Evolutionary conservation across 2,113 vertebrate genomes (phyloP).

Genomic region (Albula glossodonta): DNA sequence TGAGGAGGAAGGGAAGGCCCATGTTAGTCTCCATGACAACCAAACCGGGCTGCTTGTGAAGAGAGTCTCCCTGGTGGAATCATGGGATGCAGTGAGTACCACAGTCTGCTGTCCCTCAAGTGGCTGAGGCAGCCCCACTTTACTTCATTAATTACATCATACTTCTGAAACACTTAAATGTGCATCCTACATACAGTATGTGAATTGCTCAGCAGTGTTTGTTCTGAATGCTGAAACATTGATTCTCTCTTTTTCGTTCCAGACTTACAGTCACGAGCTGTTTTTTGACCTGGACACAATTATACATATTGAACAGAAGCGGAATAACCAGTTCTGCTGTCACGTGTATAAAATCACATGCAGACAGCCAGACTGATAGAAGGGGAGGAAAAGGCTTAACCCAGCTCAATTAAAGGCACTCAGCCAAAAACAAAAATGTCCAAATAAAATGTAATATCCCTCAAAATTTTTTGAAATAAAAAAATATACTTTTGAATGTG

Average conservation of each 20-base stretch:
- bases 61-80: constrained; percentile 78
- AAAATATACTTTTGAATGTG: no score
- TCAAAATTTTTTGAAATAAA: no score
- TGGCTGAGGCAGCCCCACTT: background rate
- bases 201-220: background rate
- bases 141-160: background rate
- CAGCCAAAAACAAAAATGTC: no score
- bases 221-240: background rate
- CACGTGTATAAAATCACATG: constrained; percentile 91
- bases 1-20: constrained; percentile 79
- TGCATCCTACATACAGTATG: background rate
- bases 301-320: constrained; percentile 87
- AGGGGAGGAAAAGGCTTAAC: background rate
- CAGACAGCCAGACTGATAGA: constrained; percentile 57
- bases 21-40: constrained; percentile 86
- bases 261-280: constrained; percentile 91
- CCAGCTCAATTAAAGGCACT: no score
- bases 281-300: constrained; percentile 91
- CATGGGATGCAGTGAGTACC: constrained; percentile 90
- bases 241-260: constrained; percentile 61
- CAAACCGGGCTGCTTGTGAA: constrained; percentile 80
- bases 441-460: no score
- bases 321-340: constrained; percentile 82
- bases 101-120: background rate
- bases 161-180: background rate